Base-by-base conservation (phyloP, 2,797 vertebrate species). In the Syncerus caffer region DNA sequence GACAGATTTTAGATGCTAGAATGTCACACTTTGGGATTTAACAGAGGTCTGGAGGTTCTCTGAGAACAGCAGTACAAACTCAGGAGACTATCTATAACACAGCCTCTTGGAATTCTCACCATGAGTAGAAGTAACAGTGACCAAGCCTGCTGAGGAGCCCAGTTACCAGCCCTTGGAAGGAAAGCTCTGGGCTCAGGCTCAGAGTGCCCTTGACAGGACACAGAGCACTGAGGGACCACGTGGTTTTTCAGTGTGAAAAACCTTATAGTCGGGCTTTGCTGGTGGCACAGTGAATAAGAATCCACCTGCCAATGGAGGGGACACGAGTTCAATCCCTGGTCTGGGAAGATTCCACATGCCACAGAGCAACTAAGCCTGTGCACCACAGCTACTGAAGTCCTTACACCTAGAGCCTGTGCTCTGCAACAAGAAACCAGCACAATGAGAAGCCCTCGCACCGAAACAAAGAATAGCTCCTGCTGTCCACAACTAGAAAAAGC, bases 21-120 rank as follows among this genome's bases (percentile, higher is more conserved):
- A 45, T 12, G 47, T 25, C 25, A 1, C 7, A 45, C 10, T 23
- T 23, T 6, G 12, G 12, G 50, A 9, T 76, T 23, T 8, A 76
- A 2, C 0, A 1, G 62, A 64, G 55, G 11, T 17, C 14, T 10
- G 1, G 57, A 58, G 51, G 12, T 19, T 15, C 15, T 10, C 0
- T 12, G n/a, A 64, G 67, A 50, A 29, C 23, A 38, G 31, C 5
- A 1, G 17, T 38, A 3, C 27, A 31, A 7, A 14, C 0, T 6
- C 3, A 1, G 16, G 29, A 45, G 64, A 42, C 76, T 3, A 1
- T 55, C 55, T 38, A 79, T 16, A 8, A 25, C 57, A 8, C 12
- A 25, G 23, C 16, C 67, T 57, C n/a, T 60, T 47, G 60, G 88
- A 34, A 15, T 14, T 82, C 21, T 38, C 83, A 10, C 50, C 31